Evolutionary conservation across 2,888 invertebrate genomes (phyloP), one percentile per base, ranked within the genome.

Genomic region (Acrobasis consociella): DNA sequence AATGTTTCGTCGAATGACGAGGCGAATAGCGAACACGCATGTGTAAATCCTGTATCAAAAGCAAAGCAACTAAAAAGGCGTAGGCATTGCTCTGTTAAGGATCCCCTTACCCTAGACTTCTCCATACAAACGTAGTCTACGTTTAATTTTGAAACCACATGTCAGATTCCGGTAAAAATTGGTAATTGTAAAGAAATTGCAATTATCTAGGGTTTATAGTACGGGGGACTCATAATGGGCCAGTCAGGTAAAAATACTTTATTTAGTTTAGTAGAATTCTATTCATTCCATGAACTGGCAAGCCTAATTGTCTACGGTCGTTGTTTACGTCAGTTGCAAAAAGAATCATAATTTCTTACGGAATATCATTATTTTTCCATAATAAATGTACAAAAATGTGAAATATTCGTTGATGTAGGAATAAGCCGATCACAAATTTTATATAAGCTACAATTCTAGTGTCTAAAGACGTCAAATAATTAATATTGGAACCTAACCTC

Each of bases 401-500:
- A 55, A 39, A 16, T 38, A 55, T 16, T 16, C 3, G 11, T 39
- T 39, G 16, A 8, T 10, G 9, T 55, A 55, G 1, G 1, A n/a
- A 16, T 55, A 10, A 39, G n/a, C 10, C 2, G 10, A 9, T 55
- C 3, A 16, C 11, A 39, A 13, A 5, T 39, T 46, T 58, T 46
- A 11, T 58, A 46, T 59, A 49, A 46, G 58, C 16, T 46, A 17
- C 11, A 9, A 37, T 38, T 55, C 38, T 37, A 13, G n/a, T 31
- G 31, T 46, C 13, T 46, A n/a, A 13, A 11, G n/a, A n/a, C 5
- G 42, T 13, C 11, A 31, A 1, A 31, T 2, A 11, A 7, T 52
- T 2, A 31, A 16, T 42, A 8, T 10, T 56, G 9, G 11, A 71
- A 75, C 73, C 77, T 87, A 87, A 87, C 87, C 87, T 87, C 72